Conservation (phyloP, 2,888 invertebrate genomes). For the Empis stercorea region DNA sequence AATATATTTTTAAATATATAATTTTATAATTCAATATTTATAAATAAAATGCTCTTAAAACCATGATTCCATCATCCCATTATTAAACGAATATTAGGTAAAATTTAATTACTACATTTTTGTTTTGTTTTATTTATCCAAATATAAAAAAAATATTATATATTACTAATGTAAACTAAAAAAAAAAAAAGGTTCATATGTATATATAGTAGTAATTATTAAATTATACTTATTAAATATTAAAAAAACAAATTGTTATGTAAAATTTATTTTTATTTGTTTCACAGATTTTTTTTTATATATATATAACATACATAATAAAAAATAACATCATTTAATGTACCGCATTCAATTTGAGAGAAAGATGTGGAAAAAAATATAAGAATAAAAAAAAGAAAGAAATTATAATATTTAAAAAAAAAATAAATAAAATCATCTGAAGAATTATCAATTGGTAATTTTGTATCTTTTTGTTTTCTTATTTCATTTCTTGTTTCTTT, state of each 20-base stretch:
- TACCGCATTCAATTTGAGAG: not conserved
- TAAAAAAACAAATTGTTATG: slow-evolving; percentile 2
- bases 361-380: slow-evolving; percentile 1
- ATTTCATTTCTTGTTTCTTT: slow-evolving; percentile 9
- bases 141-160: slow-evolving; percentile 14
- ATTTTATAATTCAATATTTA: too few species aligned
- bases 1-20: too few species aligned
- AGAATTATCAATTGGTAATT: slow-evolving; percentile 17
- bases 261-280: slow-evolving; percentile 1
- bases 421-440: slow-evolving; percentile 27
- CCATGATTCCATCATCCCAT: slow-evolving; percentile 35
- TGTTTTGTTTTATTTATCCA: not conserved
- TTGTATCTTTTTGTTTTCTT: slow-evolving; percentile 8
- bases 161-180: not conserved
- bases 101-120: not conserved
- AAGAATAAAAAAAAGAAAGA: slow-evolving; percentile 13
- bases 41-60: slow-evolving; percentile 14
- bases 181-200: not conserved
- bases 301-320: not conserved
- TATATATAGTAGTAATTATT: not conserved
- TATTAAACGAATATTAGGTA: not conserved
- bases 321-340: not conserved
- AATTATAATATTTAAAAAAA: slow-evolving; percentile 20
- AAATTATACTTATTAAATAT: not conserved
- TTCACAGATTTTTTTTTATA: not conserved